Evolutionary conservation across 2,113 vertebrate genomes (phyloP).

Genomic region (Microtus richardsoni): DNA sequence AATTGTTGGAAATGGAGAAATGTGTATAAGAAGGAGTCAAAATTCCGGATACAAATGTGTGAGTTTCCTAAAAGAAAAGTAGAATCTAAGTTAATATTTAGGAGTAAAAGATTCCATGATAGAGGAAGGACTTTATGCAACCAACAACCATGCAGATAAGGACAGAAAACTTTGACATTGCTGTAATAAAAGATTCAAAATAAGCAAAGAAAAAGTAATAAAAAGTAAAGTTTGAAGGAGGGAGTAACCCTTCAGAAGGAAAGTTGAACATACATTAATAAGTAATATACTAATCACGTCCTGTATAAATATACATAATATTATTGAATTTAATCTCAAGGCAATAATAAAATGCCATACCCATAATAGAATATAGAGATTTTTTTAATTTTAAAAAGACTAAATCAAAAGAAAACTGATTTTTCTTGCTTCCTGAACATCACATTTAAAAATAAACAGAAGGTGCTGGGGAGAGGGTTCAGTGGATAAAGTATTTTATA

Average conservation of each 20-base stretch:
- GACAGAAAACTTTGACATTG: not conserved
- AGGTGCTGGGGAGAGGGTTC: accelerated
- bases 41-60: slow-evolving; percentile 2
- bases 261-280: not conserved
- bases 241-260: not conserved
- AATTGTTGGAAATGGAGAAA: not conserved
- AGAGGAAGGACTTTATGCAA: not conserved
- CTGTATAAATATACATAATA: not conserved
- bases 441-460: not conserved
- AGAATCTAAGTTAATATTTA: not conserved
- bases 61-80: not conserved
- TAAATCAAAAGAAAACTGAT: not conserved
- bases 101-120: not conserved
- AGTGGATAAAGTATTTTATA: accelerated
- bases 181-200: not conserved
- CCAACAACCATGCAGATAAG: not conserved
- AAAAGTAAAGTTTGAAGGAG: slow-evolving; percentile 11
- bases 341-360: not conserved
- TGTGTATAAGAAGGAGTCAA: not conserved
- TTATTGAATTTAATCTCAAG: not conserved
- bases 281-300: not conserved
- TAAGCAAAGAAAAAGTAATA: not conserved
- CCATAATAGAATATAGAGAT: not conserved
- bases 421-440: not conserved
- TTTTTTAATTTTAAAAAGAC: not conserved